Base-by-base conservation (phyloP, 2,113 vertebrate genomes). In the Silurus asotus region DNA sequence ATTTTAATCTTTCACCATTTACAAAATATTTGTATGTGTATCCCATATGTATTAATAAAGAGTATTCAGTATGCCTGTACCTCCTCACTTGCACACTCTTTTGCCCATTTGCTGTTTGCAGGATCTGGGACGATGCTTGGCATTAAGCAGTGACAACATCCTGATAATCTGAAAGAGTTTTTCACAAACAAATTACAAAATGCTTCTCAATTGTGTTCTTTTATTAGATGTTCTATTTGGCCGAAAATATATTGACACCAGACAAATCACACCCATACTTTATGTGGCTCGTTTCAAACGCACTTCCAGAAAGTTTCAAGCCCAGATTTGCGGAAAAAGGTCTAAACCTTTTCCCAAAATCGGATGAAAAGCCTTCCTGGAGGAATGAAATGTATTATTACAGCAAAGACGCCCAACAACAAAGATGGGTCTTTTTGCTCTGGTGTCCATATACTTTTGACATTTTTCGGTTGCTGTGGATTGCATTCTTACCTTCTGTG, bases 61-160 rank as follows among this genome's bases (percentile, higher is more conserved):
- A 59, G 77, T 25, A 17, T 23, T 53, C 20, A 8, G 11, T 55
- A 11, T 37, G 56, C 19, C 59, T 58, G 75, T 92, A 95, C 95
- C 95, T 93, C 90, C 6, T 89, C 88, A 56, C 87, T 84, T 6
- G 28, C 67, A 58, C 85, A 95, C 59, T 94, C 91, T 88, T 93
- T 94, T 23, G 94, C 95, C 94, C 95, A 96, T 89, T 94, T 95
- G 91, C 95, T 95, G 89, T 96, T 96, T 79, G 93, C 94, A 77
- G 95, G 95, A 90, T 96, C 95, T 25, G 95, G 95, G 58, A 95
- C 92, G 19, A 87, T 87, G 64, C 90, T 92, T 1, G 89, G 92
- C 87, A 90, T 88, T 48, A 94, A 65, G 81, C 90, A 92, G 15
- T 86, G 86, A 69, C 91, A 91, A 82, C 89, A 81, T 15, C 64